Conservation (phyloP, 1,140 invertebrate genomes). For the Caenorhabditis inopinata region DNA sequence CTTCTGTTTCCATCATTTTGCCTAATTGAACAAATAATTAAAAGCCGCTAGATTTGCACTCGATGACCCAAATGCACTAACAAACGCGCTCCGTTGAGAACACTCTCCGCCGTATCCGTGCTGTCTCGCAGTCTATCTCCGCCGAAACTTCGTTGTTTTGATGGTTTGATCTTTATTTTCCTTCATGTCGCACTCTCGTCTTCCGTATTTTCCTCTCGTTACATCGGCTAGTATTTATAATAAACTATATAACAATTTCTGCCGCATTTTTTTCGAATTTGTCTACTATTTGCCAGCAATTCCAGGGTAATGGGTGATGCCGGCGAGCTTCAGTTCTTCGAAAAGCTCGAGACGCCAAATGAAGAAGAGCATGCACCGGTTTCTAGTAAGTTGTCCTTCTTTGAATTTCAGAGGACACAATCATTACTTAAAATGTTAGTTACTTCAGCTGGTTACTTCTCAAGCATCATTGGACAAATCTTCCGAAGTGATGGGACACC, state of each 20-base stretch:
- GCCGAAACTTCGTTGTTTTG: conserved; percentile 1
- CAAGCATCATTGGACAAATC: conserved; percentile 9
- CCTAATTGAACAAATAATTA: too few species aligned
- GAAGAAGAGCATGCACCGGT: not conserved
- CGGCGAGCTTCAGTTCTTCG: conserved; percentile 15
- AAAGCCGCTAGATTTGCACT: too few species aligned
- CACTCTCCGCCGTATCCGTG: not conserved
- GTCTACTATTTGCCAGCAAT: not conserved
- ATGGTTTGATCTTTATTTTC: conserved; percentile 26
- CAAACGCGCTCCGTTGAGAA: not conserved
- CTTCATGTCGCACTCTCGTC: not conserved
- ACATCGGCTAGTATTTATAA: not conserved
- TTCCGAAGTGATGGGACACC: conserved; percentile 5
- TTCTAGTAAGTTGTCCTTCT: not conserved
- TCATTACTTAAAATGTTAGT: not conserved
- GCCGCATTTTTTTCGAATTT: too few species aligned
- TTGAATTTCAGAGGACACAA: not conserved
- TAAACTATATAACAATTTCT: too few species aligned
- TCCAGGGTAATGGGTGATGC: not conserved
- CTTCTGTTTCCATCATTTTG: too few species aligned
- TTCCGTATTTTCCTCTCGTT: not conserved
- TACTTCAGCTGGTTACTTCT: conserved; percentile 2
- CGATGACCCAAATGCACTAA: too few species aligned
- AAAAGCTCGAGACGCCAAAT: not conserved
- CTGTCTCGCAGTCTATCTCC: not conserved